Conservation (phyloP, 2,113 vertebrate species). For the Asarcornis scutulata region DNA sequence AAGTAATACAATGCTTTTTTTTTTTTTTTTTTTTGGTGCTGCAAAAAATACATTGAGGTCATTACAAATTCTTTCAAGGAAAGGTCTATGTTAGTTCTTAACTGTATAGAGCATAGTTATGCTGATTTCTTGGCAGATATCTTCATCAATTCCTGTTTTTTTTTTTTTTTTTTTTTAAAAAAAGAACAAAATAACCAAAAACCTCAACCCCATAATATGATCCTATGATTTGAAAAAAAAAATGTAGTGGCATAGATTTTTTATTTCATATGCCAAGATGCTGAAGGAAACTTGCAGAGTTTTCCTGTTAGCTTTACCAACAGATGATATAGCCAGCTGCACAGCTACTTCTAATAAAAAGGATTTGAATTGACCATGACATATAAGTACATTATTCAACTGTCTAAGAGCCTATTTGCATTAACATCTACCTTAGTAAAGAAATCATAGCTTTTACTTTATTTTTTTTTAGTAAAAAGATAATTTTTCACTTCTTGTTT, state of each 20-base stretch:
- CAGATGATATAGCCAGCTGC: slow-evolving; percentile 3
- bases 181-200: neutral
- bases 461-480: neutral
- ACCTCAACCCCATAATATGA: fast-evolving
- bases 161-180: neutral
- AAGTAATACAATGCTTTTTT: neutral
- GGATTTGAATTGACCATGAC: neutral
- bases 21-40: neutral
- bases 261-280: neutral
- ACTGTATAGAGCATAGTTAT: neutral
- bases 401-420: neutral
- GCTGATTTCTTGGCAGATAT: neutral
- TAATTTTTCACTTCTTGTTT: neutral
- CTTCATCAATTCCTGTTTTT: neutral
- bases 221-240: neutral
- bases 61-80: neutral
- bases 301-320: neutral
- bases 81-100: neutral
- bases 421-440: neutral
- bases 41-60: neutral
- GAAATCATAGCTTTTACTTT: neutral
- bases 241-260: neutral
- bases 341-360: neutral
- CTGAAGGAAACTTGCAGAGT: neutral
- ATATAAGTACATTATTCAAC: neutral